These are phyloP conservation scores for Clistopyga incitator DNA, from an alignment of 2,888 invertebrate genomes.

Conservation along the genomic window DNA sequence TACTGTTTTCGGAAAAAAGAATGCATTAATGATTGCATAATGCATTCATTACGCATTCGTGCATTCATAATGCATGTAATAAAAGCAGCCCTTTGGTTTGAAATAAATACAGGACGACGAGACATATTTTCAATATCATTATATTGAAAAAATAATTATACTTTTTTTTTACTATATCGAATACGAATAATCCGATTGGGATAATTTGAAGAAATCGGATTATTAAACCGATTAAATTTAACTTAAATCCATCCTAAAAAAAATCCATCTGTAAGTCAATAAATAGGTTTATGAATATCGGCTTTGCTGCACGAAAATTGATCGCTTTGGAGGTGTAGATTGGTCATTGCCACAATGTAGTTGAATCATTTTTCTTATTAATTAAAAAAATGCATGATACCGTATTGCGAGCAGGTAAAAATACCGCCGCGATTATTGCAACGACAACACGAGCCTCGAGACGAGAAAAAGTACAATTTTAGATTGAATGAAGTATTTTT, in stretches of 20 bases:
- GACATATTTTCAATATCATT: too few species aligned
- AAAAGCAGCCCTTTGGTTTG: too few species aligned
- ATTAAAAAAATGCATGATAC: not conserved
- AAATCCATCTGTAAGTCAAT: not conserved
- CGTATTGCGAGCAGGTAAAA: not conserved
- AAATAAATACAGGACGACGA: too few species aligned
- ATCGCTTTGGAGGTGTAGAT: not conserved
- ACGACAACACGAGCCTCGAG: not conserved
- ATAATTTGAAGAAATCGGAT: too few species aligned
- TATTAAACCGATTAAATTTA: not conserved
- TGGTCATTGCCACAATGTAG: not conserved
- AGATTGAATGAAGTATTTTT: constrained; percentile 10
- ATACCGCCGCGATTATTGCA: not conserved
- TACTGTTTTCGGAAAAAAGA: too few species aligned
- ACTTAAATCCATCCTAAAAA: not conserved
- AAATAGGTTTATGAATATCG: not conserved
- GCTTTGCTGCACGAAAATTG: not conserved
- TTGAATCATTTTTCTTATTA: not conserved
- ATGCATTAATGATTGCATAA: too few species aligned
- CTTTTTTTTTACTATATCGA: too few species aligned
- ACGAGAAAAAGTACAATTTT: not conserved
- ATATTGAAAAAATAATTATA: too few species aligned
- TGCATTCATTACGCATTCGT: too few species aligned
- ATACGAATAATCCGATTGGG: too few species aligned
- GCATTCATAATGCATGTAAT: too few species aligned